Conservation (phyloP, 2,113 vertebrate species). For the Dipodomys spectabilis region DNA sequence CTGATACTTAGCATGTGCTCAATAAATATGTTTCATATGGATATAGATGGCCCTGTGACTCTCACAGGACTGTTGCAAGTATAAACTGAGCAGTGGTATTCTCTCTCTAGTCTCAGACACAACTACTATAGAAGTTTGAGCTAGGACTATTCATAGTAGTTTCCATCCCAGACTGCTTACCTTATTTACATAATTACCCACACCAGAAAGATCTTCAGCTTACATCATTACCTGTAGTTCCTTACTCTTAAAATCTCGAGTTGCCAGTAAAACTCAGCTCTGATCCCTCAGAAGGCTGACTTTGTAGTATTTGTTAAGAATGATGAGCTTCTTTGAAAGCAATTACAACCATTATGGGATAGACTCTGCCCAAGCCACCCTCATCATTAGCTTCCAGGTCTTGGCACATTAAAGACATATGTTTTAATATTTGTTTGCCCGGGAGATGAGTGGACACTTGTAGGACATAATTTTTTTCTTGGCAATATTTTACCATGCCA, state of each 20-base stretch:
- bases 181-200: slow-evolving; percentile 6
- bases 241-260: slow-evolving; percentile 21
- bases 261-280: neutral
- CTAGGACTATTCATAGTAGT: neutral
- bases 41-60: neutral
- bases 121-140: neutral
- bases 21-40: slow-evolving; percentile 35
- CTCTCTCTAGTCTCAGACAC: neutral
- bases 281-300: neutral
- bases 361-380: neutral
- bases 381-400: slow-evolving; percentile 1
- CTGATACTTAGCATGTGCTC: neutral
- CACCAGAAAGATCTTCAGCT: neutral
- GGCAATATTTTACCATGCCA: slow-evolving; percentile 15
- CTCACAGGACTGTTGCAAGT: neutral
- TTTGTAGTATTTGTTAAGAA: neutral
- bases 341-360: neutral
- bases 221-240: neutral
- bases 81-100: neutral
- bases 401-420: neutral
- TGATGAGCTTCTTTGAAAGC: slow-evolving; percentile 48
- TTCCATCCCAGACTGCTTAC: neutral
- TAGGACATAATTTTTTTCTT: slow-evolving; percentile 9
- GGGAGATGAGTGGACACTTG: neutral
- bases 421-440: slow-evolving; percentile 33